These are phyloP conservation scores for Hydrozoanthus tunicans DNA, from an alignment of 64 coral and sea anemone genomes.

Conservation along the genomic window DNA sequence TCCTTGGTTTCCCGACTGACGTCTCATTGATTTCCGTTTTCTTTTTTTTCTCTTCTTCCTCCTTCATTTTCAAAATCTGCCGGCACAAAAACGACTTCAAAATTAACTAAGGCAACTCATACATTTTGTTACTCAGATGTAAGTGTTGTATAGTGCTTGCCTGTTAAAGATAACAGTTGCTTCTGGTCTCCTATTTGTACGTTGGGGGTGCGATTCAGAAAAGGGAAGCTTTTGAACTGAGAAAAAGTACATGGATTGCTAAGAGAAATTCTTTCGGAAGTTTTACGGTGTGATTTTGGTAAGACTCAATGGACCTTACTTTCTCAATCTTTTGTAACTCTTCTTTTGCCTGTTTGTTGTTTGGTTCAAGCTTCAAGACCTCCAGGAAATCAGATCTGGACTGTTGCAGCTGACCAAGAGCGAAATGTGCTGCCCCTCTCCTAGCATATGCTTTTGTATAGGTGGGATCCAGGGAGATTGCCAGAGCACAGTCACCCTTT, in stretches of 20 bases:
- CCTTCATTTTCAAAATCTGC: constrained; percentile 7
- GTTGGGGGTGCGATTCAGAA: background rate
- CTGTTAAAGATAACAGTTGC: background rate
- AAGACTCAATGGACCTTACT: constrained; percentile 34
- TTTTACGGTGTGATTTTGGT: too few species aligned
- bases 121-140: too few species aligned
- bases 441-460: constrained; percentile 93
- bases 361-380: constrained; percentile 78
- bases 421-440: constrained; percentile 65
- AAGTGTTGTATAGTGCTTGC: too few species aligned
- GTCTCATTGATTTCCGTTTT: background rate
- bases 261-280: too few species aligned
- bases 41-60: background rate
- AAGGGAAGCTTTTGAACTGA: background rate
- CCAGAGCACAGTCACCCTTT: constrained; percentile 74
- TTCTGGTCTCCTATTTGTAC: background rate
- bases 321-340: constrained; percentile 78
- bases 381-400: constrained; percentile 68
- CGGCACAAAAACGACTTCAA: background rate
- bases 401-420: constrained; percentile 56
- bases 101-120: background rate
- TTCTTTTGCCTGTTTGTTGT: constrained; percentile 86
- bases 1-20: background rate
- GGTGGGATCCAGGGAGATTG: constrained; percentile 68
- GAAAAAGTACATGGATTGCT: background rate